Evolutionary conservation across 2,113 vertebrate genomes (phyloP).

Genomic region (Pimephales promelas): DNA sequence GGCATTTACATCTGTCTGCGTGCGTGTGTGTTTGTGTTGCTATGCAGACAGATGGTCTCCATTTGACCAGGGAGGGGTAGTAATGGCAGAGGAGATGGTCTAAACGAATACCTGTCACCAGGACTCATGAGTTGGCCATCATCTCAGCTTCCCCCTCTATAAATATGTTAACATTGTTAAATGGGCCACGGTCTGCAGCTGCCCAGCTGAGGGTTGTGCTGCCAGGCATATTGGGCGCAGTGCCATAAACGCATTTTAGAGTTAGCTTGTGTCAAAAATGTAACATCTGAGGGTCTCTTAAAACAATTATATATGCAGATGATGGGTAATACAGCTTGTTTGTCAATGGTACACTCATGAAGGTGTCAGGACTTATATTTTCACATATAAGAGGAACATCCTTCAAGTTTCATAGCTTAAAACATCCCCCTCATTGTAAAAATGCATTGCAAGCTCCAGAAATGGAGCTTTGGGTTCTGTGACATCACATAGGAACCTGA

Average conservation of each 20-base stretch:
- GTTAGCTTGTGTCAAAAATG: background rate
- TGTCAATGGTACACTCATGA: background rate
- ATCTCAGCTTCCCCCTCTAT: constrained; percentile 50
- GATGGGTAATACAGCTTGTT: background rate
- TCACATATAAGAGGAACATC: too few relatives aligned
- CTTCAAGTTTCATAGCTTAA: too few relatives aligned
- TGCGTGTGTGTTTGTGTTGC: constrained; percentile 46
- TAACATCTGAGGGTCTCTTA: constrained; percentile 26
- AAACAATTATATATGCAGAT: constrained; percentile 13
- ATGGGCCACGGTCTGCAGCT: constrained; percentile 45
- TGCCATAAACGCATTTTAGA: background rate
- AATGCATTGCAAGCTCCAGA: too few relatives aligned
- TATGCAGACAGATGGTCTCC: constrained; percentile 70
- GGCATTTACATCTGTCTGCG: constrained; percentile 61
- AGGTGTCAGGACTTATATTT: too few relatives aligned
- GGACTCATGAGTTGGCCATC: constrained; percentile 56
- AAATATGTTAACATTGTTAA: constrained; percentile 67
- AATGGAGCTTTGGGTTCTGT: too few relatives aligned
- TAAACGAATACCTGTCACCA: constrained; percentile 61
- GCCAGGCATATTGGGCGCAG: background rate
- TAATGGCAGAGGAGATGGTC: constrained; percentile 61
- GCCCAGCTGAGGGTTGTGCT: constrained; percentile 26
- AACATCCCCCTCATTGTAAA: too few relatives aligned
- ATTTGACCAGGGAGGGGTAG: constrained; percentile 67
- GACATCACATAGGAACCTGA: too few relatives aligned